Percentiles rank a stretch among this genome's conserved stretches.
Evolutionary conservation across 2,113 vertebrate species (phyloP).

Genomic region (Gavialis gangeticus): DNA sequence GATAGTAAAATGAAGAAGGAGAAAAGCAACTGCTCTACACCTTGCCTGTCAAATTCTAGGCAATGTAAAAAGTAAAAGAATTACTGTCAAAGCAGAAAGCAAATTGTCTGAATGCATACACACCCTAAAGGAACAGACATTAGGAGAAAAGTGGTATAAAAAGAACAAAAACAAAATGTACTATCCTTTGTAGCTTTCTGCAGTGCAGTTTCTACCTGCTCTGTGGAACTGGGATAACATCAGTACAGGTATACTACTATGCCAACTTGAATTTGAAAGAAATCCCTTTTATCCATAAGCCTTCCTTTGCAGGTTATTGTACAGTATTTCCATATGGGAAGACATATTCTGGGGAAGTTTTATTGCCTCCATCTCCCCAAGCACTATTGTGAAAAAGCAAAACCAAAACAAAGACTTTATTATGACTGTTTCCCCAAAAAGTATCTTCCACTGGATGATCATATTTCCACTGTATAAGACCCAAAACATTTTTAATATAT

Average conservation of each 20-base stretch:
- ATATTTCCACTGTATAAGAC: not conserved
- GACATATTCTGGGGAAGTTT: not conserved
- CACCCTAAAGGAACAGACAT: not conserved
- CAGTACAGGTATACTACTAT: not conserved
- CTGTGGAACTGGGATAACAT: not conserved
- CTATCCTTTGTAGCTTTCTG: not conserved
- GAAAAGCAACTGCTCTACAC: not conserved
- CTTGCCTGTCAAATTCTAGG: not conserved
- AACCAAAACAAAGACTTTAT: not conserved
- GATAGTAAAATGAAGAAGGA: not conserved
- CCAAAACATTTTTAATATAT: not conserved
- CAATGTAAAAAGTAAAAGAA: not conserved
- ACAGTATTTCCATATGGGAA: not conserved
- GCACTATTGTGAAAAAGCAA: not conserved
- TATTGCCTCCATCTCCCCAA: not conserved
- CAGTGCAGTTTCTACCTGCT: not conserved
- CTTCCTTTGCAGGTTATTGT: not conserved
- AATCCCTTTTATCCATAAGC: not conserved
- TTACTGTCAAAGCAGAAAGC: not conserved
- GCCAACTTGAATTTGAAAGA: not conserved
- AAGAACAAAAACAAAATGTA: not conserved
- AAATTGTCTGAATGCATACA: not conserved
- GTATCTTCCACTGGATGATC: not conserved
- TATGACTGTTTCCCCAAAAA: not conserved
- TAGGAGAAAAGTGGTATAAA: not conserved